phyloP scores from a whole-genome alignment of 2,888 invertebrate genomes.

The Syrista parreyssii region DNA sequence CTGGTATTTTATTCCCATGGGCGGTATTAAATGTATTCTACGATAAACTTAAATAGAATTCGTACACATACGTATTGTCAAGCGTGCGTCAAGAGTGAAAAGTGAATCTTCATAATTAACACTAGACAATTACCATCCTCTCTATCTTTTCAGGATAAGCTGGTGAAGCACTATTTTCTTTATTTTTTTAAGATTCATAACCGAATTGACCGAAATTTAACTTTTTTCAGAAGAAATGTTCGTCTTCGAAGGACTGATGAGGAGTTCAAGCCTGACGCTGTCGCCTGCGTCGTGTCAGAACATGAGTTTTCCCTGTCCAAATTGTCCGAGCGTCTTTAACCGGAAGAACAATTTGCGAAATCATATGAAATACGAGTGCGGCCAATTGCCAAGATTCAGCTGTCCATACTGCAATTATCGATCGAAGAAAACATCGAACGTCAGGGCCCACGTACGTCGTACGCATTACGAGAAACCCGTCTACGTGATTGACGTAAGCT shows the following conservation, averaged over 20 bases:
- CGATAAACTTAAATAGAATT: background rate
- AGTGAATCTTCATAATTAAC: background rate
- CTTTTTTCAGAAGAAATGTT: constrained; percentile 1
- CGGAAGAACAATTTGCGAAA: constrained; percentile 33
- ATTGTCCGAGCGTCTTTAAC: constrained; percentile 24
- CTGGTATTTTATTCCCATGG: background rate
- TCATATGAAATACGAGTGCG: constrained; percentile 38
- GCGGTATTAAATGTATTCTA: background rate
- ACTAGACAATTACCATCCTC: background rate
- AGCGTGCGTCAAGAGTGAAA: background rate
- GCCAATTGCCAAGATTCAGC: constrained; percentile 48
- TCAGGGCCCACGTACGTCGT: constrained; percentile 45
- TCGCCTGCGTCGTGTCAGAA: background rate
- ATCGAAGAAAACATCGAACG: constrained; percentile 45
- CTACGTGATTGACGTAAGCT: background rate
- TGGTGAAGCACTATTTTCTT: background rate
- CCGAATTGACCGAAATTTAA: background rate
- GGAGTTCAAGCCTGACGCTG: constrained; percentile 13
- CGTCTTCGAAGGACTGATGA: constrained; percentile 26
- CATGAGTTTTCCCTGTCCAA: constrained; percentile 6
- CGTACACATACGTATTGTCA: background rate
- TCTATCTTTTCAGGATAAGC: background rate
- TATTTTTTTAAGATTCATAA: background rate
- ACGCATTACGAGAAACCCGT: constrained; percentile 32
- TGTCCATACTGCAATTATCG: constrained; percentile 57